These are phyloP conservation scores for Coecobrya sp. DNA, from an alignment of 2,888 invertebrate genomes.

Conservation along the genomic window DNA sequence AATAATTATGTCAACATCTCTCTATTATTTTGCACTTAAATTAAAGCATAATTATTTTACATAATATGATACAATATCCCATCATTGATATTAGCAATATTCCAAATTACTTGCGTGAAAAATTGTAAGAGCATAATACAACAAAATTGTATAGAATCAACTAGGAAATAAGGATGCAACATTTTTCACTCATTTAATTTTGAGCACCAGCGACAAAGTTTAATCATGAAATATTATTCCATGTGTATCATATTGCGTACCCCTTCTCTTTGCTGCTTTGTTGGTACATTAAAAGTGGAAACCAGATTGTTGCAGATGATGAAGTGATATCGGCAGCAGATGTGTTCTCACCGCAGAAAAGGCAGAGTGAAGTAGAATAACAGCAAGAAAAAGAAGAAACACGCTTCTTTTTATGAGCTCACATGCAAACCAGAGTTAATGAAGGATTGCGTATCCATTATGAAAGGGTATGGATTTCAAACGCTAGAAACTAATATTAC, in stretches of 20 bases:
- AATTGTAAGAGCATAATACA: neutral
- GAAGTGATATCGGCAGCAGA: slow-evolving; percentile 71
- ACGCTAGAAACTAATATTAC: neutral
- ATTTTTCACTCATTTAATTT: neutral
- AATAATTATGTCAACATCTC: no score
- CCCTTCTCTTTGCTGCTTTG: neutral
- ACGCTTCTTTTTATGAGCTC: slow-evolving; percentile 49
- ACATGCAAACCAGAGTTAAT: slow-evolving; percentile 69
- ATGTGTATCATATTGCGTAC: neutral
- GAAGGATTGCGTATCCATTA: slow-evolving; percentile 67
- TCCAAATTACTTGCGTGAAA: neutral
- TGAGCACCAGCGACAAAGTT: slow-evolving; percentile 7
- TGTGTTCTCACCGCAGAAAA: slow-evolving; percentile 67
- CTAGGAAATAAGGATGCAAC: neutral
- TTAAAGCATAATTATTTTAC: no score
- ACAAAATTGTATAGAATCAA: neutral
- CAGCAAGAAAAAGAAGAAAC: slow-evolving; percentile 42
- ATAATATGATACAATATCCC: no score
- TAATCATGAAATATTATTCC: slow-evolving; percentile 49
- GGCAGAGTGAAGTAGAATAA: neutral
- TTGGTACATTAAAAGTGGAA: slow-evolving; percentile 36
- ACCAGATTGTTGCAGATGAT: slow-evolving; percentile 62
- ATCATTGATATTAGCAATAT: no score
- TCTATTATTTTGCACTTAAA: no score
- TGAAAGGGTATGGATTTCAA: slow-evolving; percentile 48